Percentiles rank a stretch among this genome's conserved stretches.
phyloP scores from a whole-genome alignment of 1,140 invertebrate species.

The Bradysia coprophila region DNA sequence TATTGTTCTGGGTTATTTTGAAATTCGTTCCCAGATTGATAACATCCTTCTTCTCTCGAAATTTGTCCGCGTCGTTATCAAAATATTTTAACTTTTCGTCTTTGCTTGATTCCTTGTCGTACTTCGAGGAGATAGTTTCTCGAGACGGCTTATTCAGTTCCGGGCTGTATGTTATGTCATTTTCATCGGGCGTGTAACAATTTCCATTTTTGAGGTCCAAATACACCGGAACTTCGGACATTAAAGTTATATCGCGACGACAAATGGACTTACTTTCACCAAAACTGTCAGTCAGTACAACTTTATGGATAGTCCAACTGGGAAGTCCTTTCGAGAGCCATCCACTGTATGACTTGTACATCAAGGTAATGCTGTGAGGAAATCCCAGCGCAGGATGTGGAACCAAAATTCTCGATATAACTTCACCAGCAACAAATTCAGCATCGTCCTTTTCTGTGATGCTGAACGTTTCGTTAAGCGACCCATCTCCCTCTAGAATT shows the following conservation, averaged over 20 bases:
- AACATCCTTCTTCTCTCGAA: conserved; percentile 6
- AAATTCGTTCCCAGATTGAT: conserved; percentile 4
- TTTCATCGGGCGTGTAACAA: conserved; percentile 38
- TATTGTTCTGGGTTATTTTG: conserved; percentile 6
- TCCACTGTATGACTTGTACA: conserved; percentile 76
- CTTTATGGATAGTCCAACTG: conserved; percentile 62
- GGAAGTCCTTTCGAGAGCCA: conserved; percentile 76
- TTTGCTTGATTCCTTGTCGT: background rate
- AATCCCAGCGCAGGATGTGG: conserved; percentile 68
- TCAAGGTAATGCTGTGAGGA: conserved; percentile 46
- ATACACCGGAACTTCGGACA: conserved; percentile 48
- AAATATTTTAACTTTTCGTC: background rate
- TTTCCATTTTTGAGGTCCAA: conserved; percentile 56
- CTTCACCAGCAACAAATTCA: conserved; percentile 46
- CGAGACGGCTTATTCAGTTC: background rate
- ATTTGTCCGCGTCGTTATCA: conserved; percentile 6
- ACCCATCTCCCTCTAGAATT: conserved; percentile 57
- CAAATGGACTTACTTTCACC: conserved; percentile 66
- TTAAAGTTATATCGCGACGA: conserved; percentile 49
- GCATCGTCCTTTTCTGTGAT: conserved; percentile 71
- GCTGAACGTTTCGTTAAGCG: conserved; percentile 73
- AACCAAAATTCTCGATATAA: conserved; percentile 62
- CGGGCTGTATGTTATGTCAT: conserved; percentile 7
- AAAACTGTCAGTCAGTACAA: conserved; percentile 68
- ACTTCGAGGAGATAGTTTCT: background rate